These are phyloP conservation scores for Drepana arcuata DNA, from an alignment of 1,140 invertebrate genomes.

Conservation along the genomic window DNA sequence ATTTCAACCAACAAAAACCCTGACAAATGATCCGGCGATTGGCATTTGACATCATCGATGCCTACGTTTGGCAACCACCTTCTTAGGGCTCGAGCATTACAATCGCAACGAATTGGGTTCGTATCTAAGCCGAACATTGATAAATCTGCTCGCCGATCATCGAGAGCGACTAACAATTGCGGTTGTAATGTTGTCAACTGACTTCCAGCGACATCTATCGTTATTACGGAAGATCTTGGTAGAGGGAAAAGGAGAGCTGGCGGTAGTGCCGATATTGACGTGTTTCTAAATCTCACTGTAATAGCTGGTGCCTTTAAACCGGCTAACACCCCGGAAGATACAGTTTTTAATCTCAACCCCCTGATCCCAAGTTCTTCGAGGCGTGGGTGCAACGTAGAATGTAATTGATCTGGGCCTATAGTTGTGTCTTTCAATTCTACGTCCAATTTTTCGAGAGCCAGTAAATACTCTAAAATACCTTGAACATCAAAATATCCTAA, in stretches of 20 bases:
- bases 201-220: conserved; percentile 84
- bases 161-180: conserved; percentile 83
- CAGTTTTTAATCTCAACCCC: conserved; percentile 81
- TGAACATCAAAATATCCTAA: conserved; percentile 88
- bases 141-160: conserved; percentile 83
- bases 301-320: conserved; percentile 82
- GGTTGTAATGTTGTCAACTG: conserved; percentile 82
- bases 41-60: conserved; percentile 76
- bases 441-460: conserved; percentile 80
- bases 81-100: conserved; percentile 83
- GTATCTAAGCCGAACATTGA: conserved; percentile 79
- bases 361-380: conserved; percentile 81
- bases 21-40: conserved; percentile 77
- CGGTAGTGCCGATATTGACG: conserved; percentile 82
- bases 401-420: conserved; percentile 86
- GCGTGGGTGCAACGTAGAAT: conserved; percentile 84
- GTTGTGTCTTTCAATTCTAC: conserved; percentile 89
- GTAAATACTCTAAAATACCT: conserved; percentile 81
- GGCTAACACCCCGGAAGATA: conserved; percentile 86
- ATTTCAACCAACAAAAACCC: conserved; percentile 80
- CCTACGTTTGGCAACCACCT: conserved; percentile 80
- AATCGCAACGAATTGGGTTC: conserved; percentile 90
- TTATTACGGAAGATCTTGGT: conserved; percentile 87
- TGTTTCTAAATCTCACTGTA: conserved; percentile 83
- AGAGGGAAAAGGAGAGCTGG: conserved; percentile 88